A percentile compares a stretch with the other conserved stretches of the same genome.
phyloP scores from a whole-genome alignment of 2,797 vertebrate species.

The Xenops minutus region DNA sequence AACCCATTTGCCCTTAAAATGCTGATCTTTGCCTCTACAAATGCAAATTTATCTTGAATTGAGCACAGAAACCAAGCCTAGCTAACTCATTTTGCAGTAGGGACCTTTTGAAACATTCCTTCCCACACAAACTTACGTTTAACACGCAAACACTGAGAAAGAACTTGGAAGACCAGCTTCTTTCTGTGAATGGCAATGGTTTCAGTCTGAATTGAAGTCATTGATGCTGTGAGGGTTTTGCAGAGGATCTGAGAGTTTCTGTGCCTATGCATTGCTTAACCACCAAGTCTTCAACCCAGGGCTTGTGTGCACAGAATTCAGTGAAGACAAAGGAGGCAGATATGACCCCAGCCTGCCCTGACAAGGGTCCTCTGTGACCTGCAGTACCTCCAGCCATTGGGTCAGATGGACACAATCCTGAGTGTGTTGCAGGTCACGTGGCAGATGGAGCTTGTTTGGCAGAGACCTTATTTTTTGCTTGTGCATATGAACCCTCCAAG shows the following conservation, averaged over 20 bases:
- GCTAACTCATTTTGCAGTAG: background rate
- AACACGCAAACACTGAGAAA: background rate
- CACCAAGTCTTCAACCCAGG: background rate
- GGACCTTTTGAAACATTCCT: background rate
- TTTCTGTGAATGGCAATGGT: background rate
- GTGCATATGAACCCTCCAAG: background rate
- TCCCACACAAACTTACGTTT: background rate
- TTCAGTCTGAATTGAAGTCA: background rate
- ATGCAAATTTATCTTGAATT: background rate
- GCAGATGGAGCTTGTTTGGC: background rate
- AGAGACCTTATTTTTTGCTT: background rate
- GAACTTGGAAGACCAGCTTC: background rate
- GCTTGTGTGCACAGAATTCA: background rate
- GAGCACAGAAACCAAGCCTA: background rate
- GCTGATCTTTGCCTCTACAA: background rate
- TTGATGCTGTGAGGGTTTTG: background rate
- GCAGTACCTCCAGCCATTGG: background rate
- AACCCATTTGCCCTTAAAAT: background rate
- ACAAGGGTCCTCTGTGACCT: background rate
- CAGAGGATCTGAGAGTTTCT: background rate
- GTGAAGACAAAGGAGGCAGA: background rate
- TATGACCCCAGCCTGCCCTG: background rate
- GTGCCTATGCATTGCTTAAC: background rate
- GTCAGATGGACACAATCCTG: rapidly evolving
- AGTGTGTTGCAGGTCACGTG: background rate